A percentile compares a stretch with the other conserved stretches of the same genome.
These are phyloP conservation scores for Drosophila paranaensis DNA, from an alignment of 2,888 invertebrate genomes.

Conservation along the genomic window DNA sequence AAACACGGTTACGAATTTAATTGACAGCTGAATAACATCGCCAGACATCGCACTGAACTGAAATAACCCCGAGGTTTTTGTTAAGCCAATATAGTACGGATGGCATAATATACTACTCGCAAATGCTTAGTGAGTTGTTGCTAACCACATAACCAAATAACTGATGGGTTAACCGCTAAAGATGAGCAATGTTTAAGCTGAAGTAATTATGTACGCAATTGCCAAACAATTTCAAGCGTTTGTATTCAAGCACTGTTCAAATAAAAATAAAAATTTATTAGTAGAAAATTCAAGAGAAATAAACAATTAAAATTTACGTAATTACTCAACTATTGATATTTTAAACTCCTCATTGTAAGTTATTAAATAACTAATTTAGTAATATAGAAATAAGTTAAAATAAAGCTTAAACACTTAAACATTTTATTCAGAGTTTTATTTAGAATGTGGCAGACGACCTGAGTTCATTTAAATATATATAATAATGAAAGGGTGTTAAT, in stretches of 20 bases:
- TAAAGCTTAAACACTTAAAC: too few relatives aligned
- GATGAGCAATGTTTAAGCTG: neutral
- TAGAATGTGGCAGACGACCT: too few relatives aligned
- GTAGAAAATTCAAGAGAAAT: neutral
- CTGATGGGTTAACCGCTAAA: neutral
- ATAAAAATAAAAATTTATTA: neutral
- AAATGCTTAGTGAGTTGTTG: constrained; percentile 8
- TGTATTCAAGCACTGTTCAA: neutral
- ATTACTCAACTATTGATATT: neutral
- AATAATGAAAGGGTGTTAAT: neutral
- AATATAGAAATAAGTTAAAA: too few relatives aligned
- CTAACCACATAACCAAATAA: constrained; percentile 15
- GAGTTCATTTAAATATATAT: neutral
- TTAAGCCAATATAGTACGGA: constrained; percentile 31
- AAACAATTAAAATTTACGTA: neutral
- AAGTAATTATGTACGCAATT: neutral
- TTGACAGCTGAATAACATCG: constrained; percentile 65
- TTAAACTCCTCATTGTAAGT: too few relatives aligned
- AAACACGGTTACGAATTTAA: constrained; percentile 50
- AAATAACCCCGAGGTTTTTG: constrained; percentile 50
- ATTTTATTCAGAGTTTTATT: too few relatives aligned
- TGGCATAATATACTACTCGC: constrained; percentile 25
- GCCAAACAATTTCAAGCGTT: neutral
- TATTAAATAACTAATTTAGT: too few relatives aligned
- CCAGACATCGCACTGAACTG: constrained; percentile 39